Base-by-base conservation (phyloP, 2,797 vertebrate genomes). In the Aeoliscus strigatus region DNA sequence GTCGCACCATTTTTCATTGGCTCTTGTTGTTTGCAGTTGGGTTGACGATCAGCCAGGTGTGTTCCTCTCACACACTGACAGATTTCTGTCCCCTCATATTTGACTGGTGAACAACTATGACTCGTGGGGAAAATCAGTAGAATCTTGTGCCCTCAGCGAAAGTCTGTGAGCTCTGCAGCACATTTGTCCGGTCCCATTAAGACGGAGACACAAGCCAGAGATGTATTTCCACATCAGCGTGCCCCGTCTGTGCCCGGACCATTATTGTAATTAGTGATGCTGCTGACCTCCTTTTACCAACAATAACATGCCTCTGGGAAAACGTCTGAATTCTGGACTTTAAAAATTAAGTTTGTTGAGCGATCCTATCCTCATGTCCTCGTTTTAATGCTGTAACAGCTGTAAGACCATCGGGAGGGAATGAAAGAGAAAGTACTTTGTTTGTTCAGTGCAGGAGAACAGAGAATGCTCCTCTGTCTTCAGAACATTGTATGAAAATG, bases 221-320 rank as follows among this genome's bases (percentile, higher is more conserved):
- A 76, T 75, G 75, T 53, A 66, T 77, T 85, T 82, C 76, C 65
- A 73, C 63, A 60, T 79, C 51, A 71, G 29, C 59, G 60, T 42
- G 33, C 52, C 32, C 47, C 55, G 33, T 48, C 46, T 55, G 38
- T 66, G 43, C 60, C 51, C 46, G 52, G 29, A 40, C 66, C 60
- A 81, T 83, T 83, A 77, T 72, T 75, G 49, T 75, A 76, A 83
- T 77, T 77, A 66, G 71, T 71, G 71, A 70, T 77, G 51, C 42
- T 63, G 54, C 64, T 40, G 43, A 51, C 56, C 63, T 65, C 55
- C 57, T 75, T 63, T 72, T 74, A 59, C 65, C 51, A 66, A 61
- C 59, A 70, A 41, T 62, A 68, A 64, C 50, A 60, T 51, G 67
- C 67, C 69, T 54, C 70, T 43, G 71, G 77, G 65, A 66, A 51